Base-by-base conservation (phyloP, 2,797 vertebrate genomes). In the Coracias cyanogaster region DNA sequence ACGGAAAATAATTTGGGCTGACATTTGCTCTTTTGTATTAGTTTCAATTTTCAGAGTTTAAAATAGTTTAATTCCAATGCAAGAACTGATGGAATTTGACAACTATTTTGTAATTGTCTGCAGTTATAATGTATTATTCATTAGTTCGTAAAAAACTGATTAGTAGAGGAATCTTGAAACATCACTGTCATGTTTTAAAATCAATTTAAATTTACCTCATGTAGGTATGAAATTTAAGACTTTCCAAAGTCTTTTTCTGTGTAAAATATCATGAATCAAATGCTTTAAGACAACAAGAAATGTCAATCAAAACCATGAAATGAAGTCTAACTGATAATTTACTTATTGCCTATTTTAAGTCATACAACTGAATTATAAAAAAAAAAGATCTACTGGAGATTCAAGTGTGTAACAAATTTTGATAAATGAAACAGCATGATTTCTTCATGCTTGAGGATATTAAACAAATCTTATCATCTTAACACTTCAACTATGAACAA, bases 81-180 rank as follows among this genome's bases (percentile, higher is more conserved):
- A 60, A 76, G 21, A 90, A 86, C 6, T 52, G 26, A 45, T 31
- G 74, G 15, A 86, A 79, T 88, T 72, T 65, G 66, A 90, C 54
- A 86, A 87, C 3, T 60, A 37, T 19, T n/a, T 88, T 41, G 29
- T 43, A 91, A 88, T 7, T 1, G n/a, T 64, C 69, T 87, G n/a
- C 25, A 71, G 35, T 83, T 46, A 54, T 11, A 82, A 41, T 72
- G 84, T 57, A 88, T 70, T 71, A 62, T 76, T 88, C 26, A 81
- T 76, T 76, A 58, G 14, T 66, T 89, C 45, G 90, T 83, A 48
- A 86, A 83, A 85, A 71, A n/a, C 28, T 67, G 57, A 67, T 74
- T 74, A 81, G 41, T 31, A 55, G 29, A 83, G 46, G 26, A 94
- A n/a, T 76, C 79, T 88, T 71, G 80, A 91, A 94, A 93, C 41